These are phyloP conservation scores for Falco punctatus DNA, from an alignment of 2,113 vertebrate genomes.

Conservation along the genomic window DNA sequence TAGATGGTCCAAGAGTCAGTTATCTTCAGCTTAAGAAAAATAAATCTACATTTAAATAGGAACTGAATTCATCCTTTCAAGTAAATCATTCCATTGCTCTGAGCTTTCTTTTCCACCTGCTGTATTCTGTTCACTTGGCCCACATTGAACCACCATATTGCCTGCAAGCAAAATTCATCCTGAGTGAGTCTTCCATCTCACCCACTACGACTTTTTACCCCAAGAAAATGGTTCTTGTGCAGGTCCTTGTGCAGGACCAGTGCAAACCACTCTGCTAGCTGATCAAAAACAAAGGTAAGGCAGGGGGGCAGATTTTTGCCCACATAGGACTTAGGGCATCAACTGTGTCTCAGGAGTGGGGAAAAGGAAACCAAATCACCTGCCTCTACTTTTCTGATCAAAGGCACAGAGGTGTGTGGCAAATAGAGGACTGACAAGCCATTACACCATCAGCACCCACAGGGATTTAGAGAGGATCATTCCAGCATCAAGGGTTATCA, in stretches of 20 bases:
- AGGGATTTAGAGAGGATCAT: background rate
- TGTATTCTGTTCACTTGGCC: background rate
- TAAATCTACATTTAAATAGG: background rate
- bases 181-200: background rate
- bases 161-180: background rate
- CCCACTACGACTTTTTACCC: background rate
- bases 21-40: background rate
- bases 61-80: background rate
- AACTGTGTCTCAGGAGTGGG: background rate
- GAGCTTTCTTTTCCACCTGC: background rate
- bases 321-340: background rate
- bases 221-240: background rate
- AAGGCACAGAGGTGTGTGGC: background rate
- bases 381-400: rapidly evolving
- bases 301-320: background rate
- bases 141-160: background rate
- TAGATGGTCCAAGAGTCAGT: background rate
- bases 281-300: background rate
- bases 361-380: background rate
- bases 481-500: background rate
- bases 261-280: background rate
- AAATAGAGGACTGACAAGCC: background rate
- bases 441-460: background rate
- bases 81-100: background rate
- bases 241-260: background rate